phyloP scores from a whole-genome alignment of 2,797 vertebrate species.

The Hoplostethus mediterraneus region DNA sequence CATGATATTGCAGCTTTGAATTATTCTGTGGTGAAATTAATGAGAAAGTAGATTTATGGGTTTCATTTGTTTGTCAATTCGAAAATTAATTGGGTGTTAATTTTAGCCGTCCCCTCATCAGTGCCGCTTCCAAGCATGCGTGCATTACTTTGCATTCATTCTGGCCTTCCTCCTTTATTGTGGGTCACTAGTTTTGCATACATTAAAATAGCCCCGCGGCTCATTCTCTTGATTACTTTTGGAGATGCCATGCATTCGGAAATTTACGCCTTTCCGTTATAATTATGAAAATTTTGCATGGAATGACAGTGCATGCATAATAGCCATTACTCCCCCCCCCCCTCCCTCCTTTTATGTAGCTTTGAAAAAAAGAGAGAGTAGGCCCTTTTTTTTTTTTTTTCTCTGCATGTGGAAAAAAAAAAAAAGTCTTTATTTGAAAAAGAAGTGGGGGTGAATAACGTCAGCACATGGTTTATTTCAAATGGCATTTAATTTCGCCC shows the following conservation, averaged over 20 bases:
- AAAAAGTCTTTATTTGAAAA: constrained; percentile 62
- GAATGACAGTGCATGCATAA: constrained; percentile 89
- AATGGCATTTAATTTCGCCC: constrained; percentile 70
- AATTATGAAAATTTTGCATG: constrained; percentile 93
- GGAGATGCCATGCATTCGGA: constrained; percentile 93
- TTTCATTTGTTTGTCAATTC: constrained; percentile 99
- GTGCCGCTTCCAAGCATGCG: constrained; percentile 89
- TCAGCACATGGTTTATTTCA: constrained; percentile 72
- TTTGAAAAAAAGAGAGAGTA: constrained; percentile 34
- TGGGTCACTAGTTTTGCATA: constrained; percentile 99
- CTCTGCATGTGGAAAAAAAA: constrained; percentile 52
- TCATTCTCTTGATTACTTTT: constrained; percentile 98
- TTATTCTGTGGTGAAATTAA: constrained; percentile 98
- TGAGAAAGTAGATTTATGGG: constrained; percentile 99
- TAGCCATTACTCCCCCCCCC: constrained; percentile 72
- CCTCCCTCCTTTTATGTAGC: constrained; percentile 42
- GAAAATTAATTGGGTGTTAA: constrained; percentile 99
- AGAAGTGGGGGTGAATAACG: constrained; percentile 66
- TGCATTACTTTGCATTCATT: constrained; percentile 96
- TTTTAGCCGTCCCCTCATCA: constrained; percentile 98
- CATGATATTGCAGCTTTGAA: constrained; percentile 97
- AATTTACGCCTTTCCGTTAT: constrained; percentile 95
- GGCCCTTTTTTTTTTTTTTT: constrained; percentile 8
- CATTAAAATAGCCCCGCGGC: constrained; percentile 97
- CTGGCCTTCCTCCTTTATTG: constrained; percentile 93